These are phyloP conservation scores for Leptothorax acervorum DNA, from an alignment of 2,888 invertebrate species.

Conservation along the genomic window DNA sequence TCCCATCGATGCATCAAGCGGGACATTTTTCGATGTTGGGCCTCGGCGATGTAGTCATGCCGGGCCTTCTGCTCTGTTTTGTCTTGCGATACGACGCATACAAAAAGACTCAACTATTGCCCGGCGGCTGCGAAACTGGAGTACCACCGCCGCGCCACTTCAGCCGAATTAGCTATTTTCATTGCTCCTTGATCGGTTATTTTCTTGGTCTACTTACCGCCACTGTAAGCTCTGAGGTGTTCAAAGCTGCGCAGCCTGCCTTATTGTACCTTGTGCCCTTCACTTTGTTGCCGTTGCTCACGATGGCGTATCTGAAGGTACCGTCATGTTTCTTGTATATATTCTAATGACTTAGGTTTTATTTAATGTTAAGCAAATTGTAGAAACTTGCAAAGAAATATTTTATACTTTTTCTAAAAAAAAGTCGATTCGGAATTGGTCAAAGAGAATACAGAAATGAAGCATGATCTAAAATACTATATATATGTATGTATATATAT, in stretches of 20 bases:
- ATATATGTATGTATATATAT: neutral
- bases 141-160: slow-evolving; percentile 87
- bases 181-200: slow-evolving; percentile 99
- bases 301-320: slow-evolving; percentile 99
- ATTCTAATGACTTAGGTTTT: neutral
- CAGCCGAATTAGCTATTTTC: slow-evolving; percentile 95
- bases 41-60: slow-evolving; percentile 96
- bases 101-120: slow-evolving; percentile 94
- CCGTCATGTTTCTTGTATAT: neutral
- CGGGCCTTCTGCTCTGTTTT: slow-evolving; percentile 97
- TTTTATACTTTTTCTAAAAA: neutral
- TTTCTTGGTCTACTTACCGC: slow-evolving; percentile 98
- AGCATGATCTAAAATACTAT: neutral
- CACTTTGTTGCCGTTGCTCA: slow-evolving; percentile 97
- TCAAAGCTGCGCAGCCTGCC: slow-evolving; percentile 99
- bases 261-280: slow-evolving; percentile 98
- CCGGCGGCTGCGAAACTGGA: slow-evolving; percentile 87
- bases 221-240: slow-evolving; percentile 98
- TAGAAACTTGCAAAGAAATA: neutral
- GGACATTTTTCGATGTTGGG: slow-evolving; percentile 99
- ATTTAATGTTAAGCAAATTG: neutral
- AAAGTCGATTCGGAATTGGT: neutral
- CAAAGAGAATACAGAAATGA: neutral
- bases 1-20: slow-evolving; percentile 98
- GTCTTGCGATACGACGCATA: slow-evolving; percentile 99